Evolutionary conservation across 2,888 invertebrate genomes (phyloP).

Genomic region (Limnephilus auricula): DNA sequence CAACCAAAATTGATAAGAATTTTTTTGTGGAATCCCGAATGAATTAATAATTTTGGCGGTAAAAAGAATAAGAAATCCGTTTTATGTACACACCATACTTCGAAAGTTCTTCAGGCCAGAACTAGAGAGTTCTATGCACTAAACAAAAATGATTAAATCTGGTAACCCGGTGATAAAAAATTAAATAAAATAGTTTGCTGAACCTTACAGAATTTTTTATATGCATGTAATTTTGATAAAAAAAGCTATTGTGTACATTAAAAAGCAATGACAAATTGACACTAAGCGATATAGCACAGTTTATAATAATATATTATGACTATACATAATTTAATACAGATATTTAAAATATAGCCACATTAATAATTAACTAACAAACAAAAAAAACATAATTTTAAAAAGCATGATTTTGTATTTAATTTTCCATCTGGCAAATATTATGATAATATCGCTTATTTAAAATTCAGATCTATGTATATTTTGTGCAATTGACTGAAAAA

Average conservation of each 20-base stretch:
- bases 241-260: conserved; percentile 16
- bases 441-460: background rate
- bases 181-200: background rate
- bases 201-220: background rate
- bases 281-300: conserved; percentile 32
- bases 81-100: background rate
- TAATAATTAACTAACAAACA: background rate
- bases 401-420: background rate
- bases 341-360: background rate
- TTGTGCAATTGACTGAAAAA: too few relatives aligned
- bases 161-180: background rate
- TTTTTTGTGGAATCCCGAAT: too few relatives aligned
- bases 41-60: background rate
- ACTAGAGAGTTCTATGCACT: background rate
- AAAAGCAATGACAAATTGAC: conserved; percentile 32
- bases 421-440: background rate
- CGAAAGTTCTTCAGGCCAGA: background rate
- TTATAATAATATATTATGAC: conserved; percentile 8
- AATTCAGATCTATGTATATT: background rate
- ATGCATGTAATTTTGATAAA: background rate
- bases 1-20: too few relatives aligned
- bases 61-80: background rate
- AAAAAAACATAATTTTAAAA: background rate
- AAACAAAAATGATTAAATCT: background rate
- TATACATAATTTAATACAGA: background rate